A percentile compares a stretch with the other conserved stretches of the same genome.
Conservation (phyloP, 2,888 invertebrate species). For the Eupsilia transversa region DNA sequence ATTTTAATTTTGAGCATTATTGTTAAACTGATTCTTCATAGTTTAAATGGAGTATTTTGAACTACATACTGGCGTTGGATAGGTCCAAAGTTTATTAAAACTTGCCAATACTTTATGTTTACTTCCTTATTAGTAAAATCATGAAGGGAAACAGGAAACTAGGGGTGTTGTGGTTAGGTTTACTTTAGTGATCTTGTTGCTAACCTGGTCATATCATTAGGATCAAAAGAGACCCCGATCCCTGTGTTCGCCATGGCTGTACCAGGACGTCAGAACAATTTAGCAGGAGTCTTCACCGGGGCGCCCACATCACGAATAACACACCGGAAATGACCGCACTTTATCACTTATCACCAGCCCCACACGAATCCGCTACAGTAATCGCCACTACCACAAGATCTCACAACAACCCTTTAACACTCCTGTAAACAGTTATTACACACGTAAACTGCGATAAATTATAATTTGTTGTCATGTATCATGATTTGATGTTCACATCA, state of each 20-base stretch:
- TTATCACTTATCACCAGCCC: slow-evolving; percentile 76
- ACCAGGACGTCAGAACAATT: slow-evolving; percentile 70
- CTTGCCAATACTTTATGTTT: slow-evolving; percentile 6
- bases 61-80: not conserved
- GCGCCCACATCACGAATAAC: slow-evolving; percentile 75
- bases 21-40: not conserved
- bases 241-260: slow-evolving; percentile 86
- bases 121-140: not conserved
- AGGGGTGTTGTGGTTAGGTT: slow-evolving; percentile 13
- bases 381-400: slow-evolving; percentile 65
- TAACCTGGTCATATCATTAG: slow-evolving; percentile 92
- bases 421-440: slow-evolving; percentile 63
- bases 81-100: slow-evolving; percentile 5
- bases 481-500: slow-evolving; percentile 86
- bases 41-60: not conserved
- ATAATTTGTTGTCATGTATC: slow-evolving; percentile 87
- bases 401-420: slow-evolving; percentile 64
- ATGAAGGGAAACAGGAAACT: slow-evolving; percentile 20
- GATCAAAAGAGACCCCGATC: slow-evolving; percentile 93
- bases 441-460: slow-evolving; percentile 76
- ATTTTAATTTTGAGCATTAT: not conserved
- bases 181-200: slow-evolving; percentile 37
- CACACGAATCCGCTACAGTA: slow-evolving; percentile 61
- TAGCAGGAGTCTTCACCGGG: slow-evolving; percentile 75
- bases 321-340: slow-evolving; percentile 80